Evolutionary conservation across 2,888 invertebrate genomes (phyloP).

Genomic region (Rhopalosiphum nymphaeae): DNA sequence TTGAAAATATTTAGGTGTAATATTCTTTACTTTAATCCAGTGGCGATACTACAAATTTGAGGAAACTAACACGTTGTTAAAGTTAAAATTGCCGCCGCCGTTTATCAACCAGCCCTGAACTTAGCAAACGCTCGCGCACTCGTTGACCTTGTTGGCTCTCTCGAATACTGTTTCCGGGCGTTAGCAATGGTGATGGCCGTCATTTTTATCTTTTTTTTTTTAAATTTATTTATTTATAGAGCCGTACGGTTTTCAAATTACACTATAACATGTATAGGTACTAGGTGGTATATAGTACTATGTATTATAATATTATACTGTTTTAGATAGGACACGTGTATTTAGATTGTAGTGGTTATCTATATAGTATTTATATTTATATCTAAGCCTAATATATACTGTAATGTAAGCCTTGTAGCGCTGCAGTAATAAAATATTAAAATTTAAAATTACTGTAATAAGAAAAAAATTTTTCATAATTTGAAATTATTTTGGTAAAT

Average conservation of each 20-base stretch:
- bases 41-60: neutral
- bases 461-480: neutral
- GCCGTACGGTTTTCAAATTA: neutral
- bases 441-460: neutral
- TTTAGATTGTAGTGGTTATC: neutral
- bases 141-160: conserved; percentile 50
- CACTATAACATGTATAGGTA: neutral
- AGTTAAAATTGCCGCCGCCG: neutral
- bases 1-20: neutral
- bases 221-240: conserved; percentile 41
- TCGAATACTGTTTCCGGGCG: conserved; percentile 43
- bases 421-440: neutral
- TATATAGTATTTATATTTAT: neutral
- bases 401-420: neutral
- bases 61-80: neutral
- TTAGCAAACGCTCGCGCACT: conserved; percentile 40
- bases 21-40: neutral
- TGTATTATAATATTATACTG: neutral
- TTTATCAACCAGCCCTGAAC: conserved; percentile 58
- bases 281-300: neutral
- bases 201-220: conserved; percentile 38
- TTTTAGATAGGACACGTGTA: neutral
- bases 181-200: conserved; percentile 10
- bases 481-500: neutral
- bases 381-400: neutral